phyloP scores from a whole-genome alignment of 2,113 vertebrate genomes.

The Arvicanthis niloticus region DNA sequence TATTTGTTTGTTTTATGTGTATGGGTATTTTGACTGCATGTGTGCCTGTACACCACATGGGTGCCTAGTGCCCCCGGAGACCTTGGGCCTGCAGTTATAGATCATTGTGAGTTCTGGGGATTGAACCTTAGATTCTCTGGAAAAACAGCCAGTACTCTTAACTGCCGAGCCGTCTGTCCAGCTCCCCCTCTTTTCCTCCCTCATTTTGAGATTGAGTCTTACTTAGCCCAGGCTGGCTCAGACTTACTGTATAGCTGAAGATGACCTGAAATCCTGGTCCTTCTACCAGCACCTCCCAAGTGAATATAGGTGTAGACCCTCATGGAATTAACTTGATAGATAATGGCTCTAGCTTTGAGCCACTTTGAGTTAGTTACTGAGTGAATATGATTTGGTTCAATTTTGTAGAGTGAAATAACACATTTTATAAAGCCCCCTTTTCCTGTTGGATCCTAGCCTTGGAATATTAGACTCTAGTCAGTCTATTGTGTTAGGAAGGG shows the following conservation, averaged over 20 bases:
- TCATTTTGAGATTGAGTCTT: neutral
- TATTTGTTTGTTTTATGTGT: neutral
- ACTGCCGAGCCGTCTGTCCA: neutral
- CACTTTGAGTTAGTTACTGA: neutral
- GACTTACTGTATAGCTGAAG: neutral
- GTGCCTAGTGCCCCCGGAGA: neutral
- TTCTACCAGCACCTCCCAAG: neutral
- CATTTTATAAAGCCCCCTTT: slow-evolving; percentile 32
- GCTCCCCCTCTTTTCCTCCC: neutral
- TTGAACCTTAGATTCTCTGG: neutral
- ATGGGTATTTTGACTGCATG: neutral
- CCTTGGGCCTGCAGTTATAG: neutral
- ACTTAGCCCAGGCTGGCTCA: too few species aligned
- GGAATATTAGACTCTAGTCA: neutral
- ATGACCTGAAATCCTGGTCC: neutral
- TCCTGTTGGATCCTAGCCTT: slow-evolving; percentile 26
- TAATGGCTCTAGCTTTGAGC: neutral
- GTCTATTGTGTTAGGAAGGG: neutral
- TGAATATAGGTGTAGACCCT: neutral
- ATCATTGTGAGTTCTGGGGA: neutral
- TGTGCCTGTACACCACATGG: neutral
- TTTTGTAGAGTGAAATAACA: slow-evolving; percentile 2
- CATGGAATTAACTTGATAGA: slow-evolving; percentile 39
- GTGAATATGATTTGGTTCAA: neutral
- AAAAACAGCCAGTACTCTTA: neutral